Conservation (phyloP, 2,797 vertebrate genomes). For the Ptychadena robeensis region DNA sequence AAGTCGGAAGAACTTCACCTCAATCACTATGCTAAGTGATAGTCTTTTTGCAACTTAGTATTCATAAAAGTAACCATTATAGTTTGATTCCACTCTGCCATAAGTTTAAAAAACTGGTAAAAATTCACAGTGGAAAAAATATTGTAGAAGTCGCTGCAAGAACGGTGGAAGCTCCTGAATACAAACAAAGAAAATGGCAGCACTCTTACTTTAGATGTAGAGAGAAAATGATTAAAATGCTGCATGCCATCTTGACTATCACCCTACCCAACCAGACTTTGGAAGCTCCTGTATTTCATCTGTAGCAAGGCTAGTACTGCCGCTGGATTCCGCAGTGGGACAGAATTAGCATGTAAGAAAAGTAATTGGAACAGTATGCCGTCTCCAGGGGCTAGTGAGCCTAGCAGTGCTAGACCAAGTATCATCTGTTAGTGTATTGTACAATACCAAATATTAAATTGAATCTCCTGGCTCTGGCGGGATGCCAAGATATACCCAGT, state of each 20-base stretch:
- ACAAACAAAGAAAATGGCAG: neutral
- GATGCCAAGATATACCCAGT: slow-evolving; percentile 1
- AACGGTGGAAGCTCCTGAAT: neutral
- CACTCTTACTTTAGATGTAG: neutral
- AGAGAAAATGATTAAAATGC: neutral
- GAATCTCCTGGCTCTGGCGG: slow-evolving; percentile 15
- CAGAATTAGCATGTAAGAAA: slow-evolving; percentile 38
- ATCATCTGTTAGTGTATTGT: slow-evolving; percentile 32
- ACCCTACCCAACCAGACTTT: neutral
- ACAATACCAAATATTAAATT: slow-evolving; percentile 10
- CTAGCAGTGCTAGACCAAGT: slow-evolving; percentile 27
- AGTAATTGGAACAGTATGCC: slow-evolving; percentile 33
- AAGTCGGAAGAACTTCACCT: too few species aligned
- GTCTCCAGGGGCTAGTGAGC: slow-evolving; percentile 34
- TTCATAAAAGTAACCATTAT: too few species aligned
- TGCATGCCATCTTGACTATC: neutral
- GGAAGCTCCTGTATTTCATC: neutral
- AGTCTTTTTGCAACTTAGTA: too few species aligned
- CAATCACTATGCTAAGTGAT: too few species aligned
- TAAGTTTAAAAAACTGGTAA: too few species aligned
- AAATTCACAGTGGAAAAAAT: neutral
- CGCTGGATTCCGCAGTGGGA: slow-evolving; percentile 22
- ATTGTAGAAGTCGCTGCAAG: neutral
- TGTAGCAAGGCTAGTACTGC: slow-evolving; percentile 2
- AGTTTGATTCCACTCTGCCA: too few species aligned